Base-by-base conservation (phyloP, 2,888 invertebrate species). In the Lithophane ornitopus region DNA sequence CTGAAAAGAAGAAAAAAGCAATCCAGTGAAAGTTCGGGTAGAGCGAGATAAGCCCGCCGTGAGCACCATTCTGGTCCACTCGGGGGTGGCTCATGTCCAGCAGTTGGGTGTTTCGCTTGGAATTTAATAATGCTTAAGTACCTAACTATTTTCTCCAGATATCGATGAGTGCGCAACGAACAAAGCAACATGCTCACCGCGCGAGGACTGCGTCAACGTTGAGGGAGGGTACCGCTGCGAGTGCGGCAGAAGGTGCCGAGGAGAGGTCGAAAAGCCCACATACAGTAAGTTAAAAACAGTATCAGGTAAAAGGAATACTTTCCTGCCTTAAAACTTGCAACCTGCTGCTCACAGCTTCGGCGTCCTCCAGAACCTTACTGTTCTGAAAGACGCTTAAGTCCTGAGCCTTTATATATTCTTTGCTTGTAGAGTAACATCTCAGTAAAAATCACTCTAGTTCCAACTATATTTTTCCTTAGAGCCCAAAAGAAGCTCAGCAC, bases 141-240 rank as follows among this genome's bases (percentile, higher is more conserved):
- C 7, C 41, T 67, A 39, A 54, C n/a, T 1, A 3, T 34, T 58
- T n/a, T 58, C 69, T 63, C 6, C 89, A 98, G 99, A 99, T 93
- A 97, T 98, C 61, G 98, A 99, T 92, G 99, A 99, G 90, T 99
- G 98, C 88, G 93, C 95, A 0, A 94, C 95, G 3, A 97, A 97
- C 26, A 92, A 91, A 62, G 95, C 96, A 0, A 94, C 93, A 0
- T 97, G 96, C 74, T 88, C 93, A 0, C 80, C 91, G 0, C 89
- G 88, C 0, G 97, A 96, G 78, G 93, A 94, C 78, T 99, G 99
- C 90, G 91, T 98, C 28, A 99, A 99, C 91, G 97, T 98, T 0
- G 97, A 98, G 22, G 99, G 99, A 0, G 98, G 98, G 0, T 99
- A 97, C 93, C 96, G 97, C 26, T 98, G 98, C 89, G 95, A 90